Percentiles rank a stretch among this genome's conserved stretches.
These are phyloP conservation scores for Zygothrica quintamaculata DNA, from an alignment of 2,888 invertebrate species.

Conservation along the genomic window DNA sequence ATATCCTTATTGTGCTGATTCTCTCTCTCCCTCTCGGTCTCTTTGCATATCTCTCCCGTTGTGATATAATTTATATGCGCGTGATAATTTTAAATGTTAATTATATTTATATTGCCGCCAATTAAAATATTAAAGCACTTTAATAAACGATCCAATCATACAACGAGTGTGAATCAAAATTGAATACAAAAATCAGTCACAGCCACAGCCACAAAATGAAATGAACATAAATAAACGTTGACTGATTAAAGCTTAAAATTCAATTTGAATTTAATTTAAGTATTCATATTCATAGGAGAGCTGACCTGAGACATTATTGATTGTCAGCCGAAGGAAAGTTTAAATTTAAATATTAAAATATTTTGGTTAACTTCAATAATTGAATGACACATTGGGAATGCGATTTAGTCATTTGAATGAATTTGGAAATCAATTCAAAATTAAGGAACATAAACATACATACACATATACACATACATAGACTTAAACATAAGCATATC, in stretches of 20 bases:
- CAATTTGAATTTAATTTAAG: too few species aligned
- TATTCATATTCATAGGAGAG: too few species aligned
- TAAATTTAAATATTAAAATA: not conserved
- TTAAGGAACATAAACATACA: conserved; percentile 28
- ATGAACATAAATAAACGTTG: conserved; percentile 3
- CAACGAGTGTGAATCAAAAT: not conserved
- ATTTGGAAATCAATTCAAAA: conserved; percentile 43
- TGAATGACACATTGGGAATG: conserved; percentile 14
- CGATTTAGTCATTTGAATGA: conserved; percentile 26
- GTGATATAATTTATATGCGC: conserved; percentile 57
- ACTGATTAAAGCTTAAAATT: too few species aligned
- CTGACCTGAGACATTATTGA: not conserved
- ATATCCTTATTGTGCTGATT: conserved; percentile 49
- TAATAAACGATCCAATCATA: conserved; percentile 16
- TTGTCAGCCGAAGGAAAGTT: not conserved
- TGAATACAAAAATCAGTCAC: conserved; percentile 16
- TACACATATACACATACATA: conserved; percentile 3
- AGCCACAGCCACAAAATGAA: not conserved
- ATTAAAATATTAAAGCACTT: conserved; percentile 62
- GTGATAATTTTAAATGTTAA: conserved; percentile 67
- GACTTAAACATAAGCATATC: not conserved
- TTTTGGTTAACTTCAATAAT: conserved; percentile 5
- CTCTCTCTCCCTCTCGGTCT: conserved; percentile 24
- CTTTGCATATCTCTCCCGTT: conserved; percentile 4
- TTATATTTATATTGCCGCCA: conserved; percentile 50